phyloP scores from a whole-genome alignment of 92 coral and sea anemone genomes.

The Ricordea florida region DNA sequence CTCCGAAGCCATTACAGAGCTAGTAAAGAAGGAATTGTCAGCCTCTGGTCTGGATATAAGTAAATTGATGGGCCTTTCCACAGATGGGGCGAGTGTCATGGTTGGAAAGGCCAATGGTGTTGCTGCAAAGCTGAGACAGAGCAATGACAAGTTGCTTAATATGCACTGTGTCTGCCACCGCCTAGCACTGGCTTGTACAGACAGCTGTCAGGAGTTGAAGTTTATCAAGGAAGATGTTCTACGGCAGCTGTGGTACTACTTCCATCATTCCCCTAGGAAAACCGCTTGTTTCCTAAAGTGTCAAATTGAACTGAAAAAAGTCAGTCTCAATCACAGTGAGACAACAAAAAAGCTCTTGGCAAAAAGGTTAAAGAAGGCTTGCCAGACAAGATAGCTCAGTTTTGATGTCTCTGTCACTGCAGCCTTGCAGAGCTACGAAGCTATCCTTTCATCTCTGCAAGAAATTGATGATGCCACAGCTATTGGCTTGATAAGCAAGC shows the following conservation, averaged over 20 bases:
- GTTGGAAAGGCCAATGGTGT: conserved; percentile 16
- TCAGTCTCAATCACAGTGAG: not conserved
- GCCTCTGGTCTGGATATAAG: conserved; percentile 2
- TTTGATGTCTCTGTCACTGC: conserved; percentile 10
- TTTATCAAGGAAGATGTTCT: conserved; percentile 19
- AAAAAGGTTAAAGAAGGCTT: conserved; percentile 4
- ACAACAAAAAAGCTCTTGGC: not conserved
- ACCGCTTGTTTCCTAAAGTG: not conserved
- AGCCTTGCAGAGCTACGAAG: not conserved
- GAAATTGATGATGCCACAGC: not conserved
- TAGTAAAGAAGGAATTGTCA: conserved; percentile 14
- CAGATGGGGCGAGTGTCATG: not conserved
- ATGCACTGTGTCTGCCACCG: conserved; percentile 29
- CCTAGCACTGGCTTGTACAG: conserved; percentile 18
- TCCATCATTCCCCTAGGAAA: not conserved
- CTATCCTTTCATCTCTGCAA: not conserved
- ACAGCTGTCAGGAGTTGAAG: conserved; percentile 13
- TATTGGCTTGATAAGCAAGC: not conserved
- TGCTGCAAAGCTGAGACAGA: conserved; percentile 18
- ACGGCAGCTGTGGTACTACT: conserved; percentile 18
- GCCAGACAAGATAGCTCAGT: conserved; percentile 4
- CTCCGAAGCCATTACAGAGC: conserved; percentile 27
- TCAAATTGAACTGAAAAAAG: not conserved
- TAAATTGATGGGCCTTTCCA: not conserved
- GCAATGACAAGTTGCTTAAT: conserved; percentile 3